phyloP scores from a whole-genome alignment of 2,888 invertebrate species.

The Sesamia inferens region DNA sequence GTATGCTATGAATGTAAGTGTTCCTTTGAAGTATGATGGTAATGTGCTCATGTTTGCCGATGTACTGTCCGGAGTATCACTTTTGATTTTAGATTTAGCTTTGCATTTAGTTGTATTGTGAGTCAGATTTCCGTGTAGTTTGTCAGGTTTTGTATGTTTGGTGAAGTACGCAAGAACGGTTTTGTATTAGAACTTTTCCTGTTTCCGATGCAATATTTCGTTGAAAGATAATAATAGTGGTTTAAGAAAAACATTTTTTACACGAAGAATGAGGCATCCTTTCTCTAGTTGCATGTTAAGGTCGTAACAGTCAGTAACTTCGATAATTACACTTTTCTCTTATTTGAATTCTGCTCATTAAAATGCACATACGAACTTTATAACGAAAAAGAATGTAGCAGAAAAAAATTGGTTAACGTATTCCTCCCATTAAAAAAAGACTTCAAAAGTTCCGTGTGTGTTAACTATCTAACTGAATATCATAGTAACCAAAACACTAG shows the following conservation, averaged over 20 bases:
- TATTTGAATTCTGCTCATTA: not conserved
- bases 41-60: slow-evolving; percentile 40
- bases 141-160: not conserved
- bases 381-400: not conserved
- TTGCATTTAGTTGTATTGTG: slow-evolving; percentile 20
- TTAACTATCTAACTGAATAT: slow-evolving; percentile 18
- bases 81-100: slow-evolving; percentile 30
- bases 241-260: not conserved
- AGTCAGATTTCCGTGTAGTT: not conserved
- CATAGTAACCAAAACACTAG: slow-evolving; percentile 39
- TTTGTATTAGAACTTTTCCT: not conserved
- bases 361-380: not conserved
- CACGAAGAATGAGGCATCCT: not conserved
- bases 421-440: not conserved
- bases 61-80: slow-evolving; percentile 9
- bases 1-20: slow-evolving; percentile 37
- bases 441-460: not conserved
- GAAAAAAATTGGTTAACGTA: not conserved
- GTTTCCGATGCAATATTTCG: no score
- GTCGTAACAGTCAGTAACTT: not conserved
- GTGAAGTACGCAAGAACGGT: not conserved
- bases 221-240: no score
- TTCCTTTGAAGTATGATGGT: slow-evolving; percentile 54
- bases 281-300: not conserved
- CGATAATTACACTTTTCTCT: not conserved